Evolutionary conservation across 2,888 invertebrate species (phyloP), one percentile per base, ranked within the genome.

Genomic region (Zaprionus obscuricornis): DNA sequence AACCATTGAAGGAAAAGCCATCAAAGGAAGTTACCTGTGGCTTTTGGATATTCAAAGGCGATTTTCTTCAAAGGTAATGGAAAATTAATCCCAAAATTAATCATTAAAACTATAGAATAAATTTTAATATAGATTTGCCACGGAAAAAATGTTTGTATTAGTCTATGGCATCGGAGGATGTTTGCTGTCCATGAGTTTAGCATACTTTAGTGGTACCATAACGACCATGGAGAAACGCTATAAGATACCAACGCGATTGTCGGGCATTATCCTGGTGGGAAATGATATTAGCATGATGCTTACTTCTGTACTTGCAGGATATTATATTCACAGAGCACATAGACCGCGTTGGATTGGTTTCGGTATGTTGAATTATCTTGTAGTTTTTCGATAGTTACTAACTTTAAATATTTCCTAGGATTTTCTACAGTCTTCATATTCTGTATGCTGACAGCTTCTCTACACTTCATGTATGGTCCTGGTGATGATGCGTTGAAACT

Each of bases 141-240:
- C 87, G 82, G 89, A 90, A 56, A 88, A 88, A 24, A 75, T 84
- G 10, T 90, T 87, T 46, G 90, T 94, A 1, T 89, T 93, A 45
- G 88, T 94, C 0, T 94, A 94, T 73, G 94, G 94, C 8, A 85
- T 94, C 3, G 91, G 94, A 1, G 94, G 94, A 0, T 93, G 93
- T 74, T 91, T 94, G 42, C 92, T 93, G 78, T 91, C 93, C 3
- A 94, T 94, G 70, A 92, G 93, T 54, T 93, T 92, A 81, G 92
- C 94, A 0, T 94, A 94, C 82, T 94, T 93, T 78, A 93, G 93
- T 74, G 94, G 93, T 3, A 94, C 93, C 2, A 92, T 94, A 51
- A 94, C 94, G 20, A 94, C 94, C 0, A 88, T 94, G 70, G 94
- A 94, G 86, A 94, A 94, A 85, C 91, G 94, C 71, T 94, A 93